Percentiles rank a stretch among this genome's conserved stretches.
These are phyloP conservation scores for Hephaestus fuliginosus DNA, from an alignment of 2,797 vertebrate species.

Conservation along the genomic window DNA sequence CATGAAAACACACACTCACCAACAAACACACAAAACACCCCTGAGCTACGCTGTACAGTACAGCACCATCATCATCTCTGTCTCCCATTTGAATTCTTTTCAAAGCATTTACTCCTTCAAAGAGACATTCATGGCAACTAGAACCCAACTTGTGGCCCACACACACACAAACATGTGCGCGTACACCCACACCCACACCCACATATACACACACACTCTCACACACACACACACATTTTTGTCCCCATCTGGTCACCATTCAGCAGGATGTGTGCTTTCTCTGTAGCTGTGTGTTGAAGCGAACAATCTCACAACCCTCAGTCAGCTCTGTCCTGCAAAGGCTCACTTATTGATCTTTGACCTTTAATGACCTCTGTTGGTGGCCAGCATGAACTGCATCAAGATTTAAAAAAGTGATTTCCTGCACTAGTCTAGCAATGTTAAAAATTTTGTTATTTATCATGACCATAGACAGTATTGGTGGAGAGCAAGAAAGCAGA, in stretches of 20 bases:
- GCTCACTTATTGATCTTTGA: constrained; percentile 50
- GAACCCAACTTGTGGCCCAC: constrained; percentile 53
- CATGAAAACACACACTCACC: not conserved
- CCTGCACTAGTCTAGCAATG: not conserved
- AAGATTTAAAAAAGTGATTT: not conserved
- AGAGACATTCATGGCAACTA: constrained; percentile 55
- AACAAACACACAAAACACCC: constrained; percentile 35
- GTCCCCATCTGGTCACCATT: constrained; percentile 82
- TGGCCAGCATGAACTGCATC: constrained; percentile 19
- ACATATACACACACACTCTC: constrained; percentile 32
- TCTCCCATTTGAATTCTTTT: constrained; percentile 73
- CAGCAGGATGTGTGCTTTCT: constrained; percentile 66
- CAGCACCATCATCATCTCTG: constrained; percentile 55
- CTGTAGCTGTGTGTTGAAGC: constrained; percentile 73
- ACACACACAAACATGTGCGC: constrained; percentile 1
- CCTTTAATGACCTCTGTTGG: constrained; percentile 54
- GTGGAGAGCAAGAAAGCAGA: not conserved
- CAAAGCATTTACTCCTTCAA: constrained; percentile 72
- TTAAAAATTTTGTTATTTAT: not conserved
- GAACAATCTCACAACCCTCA: constrained; percentile 64
- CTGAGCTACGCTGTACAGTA: constrained; percentile 37
- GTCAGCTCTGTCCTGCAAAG: constrained; percentile 34
- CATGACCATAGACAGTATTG: not conserved
- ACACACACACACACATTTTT: constrained; percentile 56
- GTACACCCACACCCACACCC: too few species aligned